Conservation (phyloP, 2,113 vertebrate species). For the Pachycephala philippinensis region DNA sequence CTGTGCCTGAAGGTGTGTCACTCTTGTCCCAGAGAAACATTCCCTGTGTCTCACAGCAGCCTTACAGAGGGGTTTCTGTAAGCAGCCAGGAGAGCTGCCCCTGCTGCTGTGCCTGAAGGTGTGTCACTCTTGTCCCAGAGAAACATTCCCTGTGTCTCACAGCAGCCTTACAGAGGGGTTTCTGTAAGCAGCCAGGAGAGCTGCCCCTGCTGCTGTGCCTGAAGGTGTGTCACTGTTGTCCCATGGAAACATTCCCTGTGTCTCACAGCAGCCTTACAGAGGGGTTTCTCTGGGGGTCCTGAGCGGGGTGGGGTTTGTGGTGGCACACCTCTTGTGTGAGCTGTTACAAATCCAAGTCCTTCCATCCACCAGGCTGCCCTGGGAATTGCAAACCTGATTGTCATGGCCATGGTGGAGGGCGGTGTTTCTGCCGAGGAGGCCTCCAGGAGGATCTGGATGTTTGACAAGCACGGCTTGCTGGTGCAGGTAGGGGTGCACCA, state of each 20-base stretch:
- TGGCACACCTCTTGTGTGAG: too few relatives aligned
- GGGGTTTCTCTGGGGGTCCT: background rate
- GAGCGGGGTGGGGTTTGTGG: background rate
- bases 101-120: rapidly evolving
- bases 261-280: background rate
- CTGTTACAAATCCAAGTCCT: background rate
- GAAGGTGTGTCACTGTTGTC: rapidly evolving
- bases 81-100: background rate
- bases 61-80: rapidly evolving
- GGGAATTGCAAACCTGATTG: conserved; percentile 95
- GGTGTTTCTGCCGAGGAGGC: conserved; percentile 84
- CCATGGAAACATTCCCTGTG: rapidly evolving
- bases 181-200: background rate
- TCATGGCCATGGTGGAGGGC: conserved; percentile 90
- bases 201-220: background rate
- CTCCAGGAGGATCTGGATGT: conserved; percentile 89
- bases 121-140: background rate
- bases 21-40: rapidly evolving
- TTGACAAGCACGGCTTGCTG: conserved; percentile 88
- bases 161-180: rapidly evolving
- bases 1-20: rapidly evolving
- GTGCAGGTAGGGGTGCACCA: conserved; percentile 75
- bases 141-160: rapidly evolving
- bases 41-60: background rate
- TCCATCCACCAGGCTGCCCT: conserved; percentile 77